These are phyloP conservation scores for Charaxes varanes DNA, from an alignment of 1,140 invertebrate species.

Conservation along the genomic window DNA sequence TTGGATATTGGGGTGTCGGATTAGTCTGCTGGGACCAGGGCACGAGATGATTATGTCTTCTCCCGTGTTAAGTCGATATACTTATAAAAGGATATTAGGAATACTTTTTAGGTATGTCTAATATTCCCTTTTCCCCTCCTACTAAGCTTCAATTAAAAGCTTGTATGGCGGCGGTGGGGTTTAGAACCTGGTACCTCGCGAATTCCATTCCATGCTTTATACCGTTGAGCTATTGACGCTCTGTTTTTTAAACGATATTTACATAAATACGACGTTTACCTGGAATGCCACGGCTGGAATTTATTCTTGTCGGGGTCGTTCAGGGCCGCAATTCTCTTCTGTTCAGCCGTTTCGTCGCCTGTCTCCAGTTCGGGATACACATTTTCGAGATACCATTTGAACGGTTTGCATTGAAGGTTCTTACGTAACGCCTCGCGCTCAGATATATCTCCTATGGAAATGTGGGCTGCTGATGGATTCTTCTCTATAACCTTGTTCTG, in stretches of 20 bases:
- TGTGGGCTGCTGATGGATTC: slow-evolving; percentile 77
- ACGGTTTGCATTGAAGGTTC: slow-evolving; percentile 87
- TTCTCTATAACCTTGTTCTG: slow-evolving; percentile 87
- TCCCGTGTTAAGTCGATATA: slow-evolving; percentile 27
- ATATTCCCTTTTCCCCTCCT: too few species aligned
- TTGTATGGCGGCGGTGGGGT: too few species aligned
- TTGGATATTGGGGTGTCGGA: slow-evolving; percentile 37
- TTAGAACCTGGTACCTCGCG: too few species aligned
- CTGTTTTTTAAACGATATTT: too few species aligned
- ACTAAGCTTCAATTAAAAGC: too few species aligned
- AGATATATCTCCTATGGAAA: slow-evolving; percentile 87
- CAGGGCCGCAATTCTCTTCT: slow-evolving; percentile 76
- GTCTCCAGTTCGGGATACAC: slow-evolving; percentile 89
- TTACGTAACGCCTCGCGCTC: slow-evolving; percentile 82
- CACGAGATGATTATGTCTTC: slow-evolving; percentile 46
- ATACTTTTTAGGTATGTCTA: too few species aligned
- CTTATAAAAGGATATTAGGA: too few species aligned
- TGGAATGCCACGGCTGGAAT: slow-evolving; percentile 86
- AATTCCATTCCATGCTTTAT: too few species aligned
- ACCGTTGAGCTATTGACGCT: too few species aligned
- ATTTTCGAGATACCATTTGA: slow-evolving; percentile 95
- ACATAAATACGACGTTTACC: slow-evolving; percentile 53
- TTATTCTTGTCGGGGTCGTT: slow-evolving; percentile 75
- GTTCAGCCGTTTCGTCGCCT: slow-evolving; percentile 77
- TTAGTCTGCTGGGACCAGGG: slow-evolving; percentile 30